Conservation (phyloP, 2,113 vertebrate species). For the Oreotrochilus melanogaster region DNA sequence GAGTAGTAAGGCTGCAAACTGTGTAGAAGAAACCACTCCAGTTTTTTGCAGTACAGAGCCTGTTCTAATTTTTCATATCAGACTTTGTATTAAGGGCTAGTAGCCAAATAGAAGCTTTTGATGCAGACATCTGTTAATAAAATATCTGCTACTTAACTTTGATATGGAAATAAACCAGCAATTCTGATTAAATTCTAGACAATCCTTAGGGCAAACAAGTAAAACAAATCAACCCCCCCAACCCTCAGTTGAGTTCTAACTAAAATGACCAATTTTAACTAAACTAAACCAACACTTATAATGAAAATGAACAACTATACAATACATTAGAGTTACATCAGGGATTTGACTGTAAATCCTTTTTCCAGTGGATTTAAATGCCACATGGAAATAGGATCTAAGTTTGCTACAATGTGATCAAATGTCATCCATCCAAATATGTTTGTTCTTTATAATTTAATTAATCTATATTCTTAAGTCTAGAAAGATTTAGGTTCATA, state of each 20-base stretch:
- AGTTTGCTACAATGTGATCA: slow-evolving; percentile 2
- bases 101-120: slow-evolving; percentile 51
- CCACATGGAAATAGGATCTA: background rate
- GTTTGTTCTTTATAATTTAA: slow-evolving; percentile 10
- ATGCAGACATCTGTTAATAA: slow-evolving; percentile 63
- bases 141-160: slow-evolving; percentile 53
- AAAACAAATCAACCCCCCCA: background rate
- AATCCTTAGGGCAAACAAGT: background rate
- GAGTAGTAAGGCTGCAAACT: background rate
- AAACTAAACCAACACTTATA: no score
- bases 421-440: background rate
- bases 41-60: slow-evolving; percentile 32
- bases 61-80: background rate
- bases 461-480: background rate
- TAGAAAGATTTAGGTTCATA: background rate
- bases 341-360: background rate
- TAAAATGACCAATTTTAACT: background rate
- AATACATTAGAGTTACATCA: background rate
- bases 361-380: background rate
- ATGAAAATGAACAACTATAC: background rate
- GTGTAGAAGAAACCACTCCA: background rate
- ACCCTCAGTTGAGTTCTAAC: background rate
- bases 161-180: slow-evolving; percentile 47
- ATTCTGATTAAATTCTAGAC: background rate
- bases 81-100: background rate